phyloP scores from a whole-genome alignment of 92 coral and sea anemone species.

The Phymanthus crucifer region DNA sequence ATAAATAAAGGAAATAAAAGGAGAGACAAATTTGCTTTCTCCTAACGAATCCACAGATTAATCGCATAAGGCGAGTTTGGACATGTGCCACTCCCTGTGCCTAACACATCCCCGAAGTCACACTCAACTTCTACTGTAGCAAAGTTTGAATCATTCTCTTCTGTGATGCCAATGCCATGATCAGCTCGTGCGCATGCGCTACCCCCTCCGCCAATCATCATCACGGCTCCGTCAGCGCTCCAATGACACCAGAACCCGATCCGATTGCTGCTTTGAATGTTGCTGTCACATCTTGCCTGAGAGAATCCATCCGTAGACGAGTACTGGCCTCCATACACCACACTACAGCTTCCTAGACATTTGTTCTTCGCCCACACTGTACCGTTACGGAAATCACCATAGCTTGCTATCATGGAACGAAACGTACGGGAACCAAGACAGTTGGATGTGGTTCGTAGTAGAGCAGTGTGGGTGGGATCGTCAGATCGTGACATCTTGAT shows the following conservation, averaged over 20 bases:
- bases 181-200: conserved; percentile 47
- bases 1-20: too few relatives aligned
- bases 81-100: too few relatives aligned
- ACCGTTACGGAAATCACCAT: conserved; percentile 55
- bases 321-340: conserved; percentile 54
- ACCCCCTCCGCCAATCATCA: conserved; percentile 15
- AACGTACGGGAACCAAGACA: conserved; percentile 62
- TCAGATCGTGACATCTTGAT: conserved; percentile 69
- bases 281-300: conserved; percentile 46
- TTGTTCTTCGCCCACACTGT: conserved; percentile 45
- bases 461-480: conserved; percentile 54
- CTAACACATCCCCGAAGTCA: conserved; percentile 40
- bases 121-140: neutral
- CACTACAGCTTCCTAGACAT: conserved; percentile 59
- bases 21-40: too few relatives aligned
- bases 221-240: conserved; percentile 58
- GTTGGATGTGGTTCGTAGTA: conserved; percentile 50
- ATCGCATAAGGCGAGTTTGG: too few relatives aligned
- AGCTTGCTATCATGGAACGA: conserved; percentile 47
- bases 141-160: conserved; percentile 22
- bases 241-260: conserved; percentile 81
- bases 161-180: conserved; percentile 72
- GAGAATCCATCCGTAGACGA: conserved; percentile 40
- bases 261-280: conserved; percentile 16
- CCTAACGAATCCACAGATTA: too few relatives aligned